Base-by-base conservation (phyloP, 2,888 invertebrate species). In the Thera obeliscata region DNA sequence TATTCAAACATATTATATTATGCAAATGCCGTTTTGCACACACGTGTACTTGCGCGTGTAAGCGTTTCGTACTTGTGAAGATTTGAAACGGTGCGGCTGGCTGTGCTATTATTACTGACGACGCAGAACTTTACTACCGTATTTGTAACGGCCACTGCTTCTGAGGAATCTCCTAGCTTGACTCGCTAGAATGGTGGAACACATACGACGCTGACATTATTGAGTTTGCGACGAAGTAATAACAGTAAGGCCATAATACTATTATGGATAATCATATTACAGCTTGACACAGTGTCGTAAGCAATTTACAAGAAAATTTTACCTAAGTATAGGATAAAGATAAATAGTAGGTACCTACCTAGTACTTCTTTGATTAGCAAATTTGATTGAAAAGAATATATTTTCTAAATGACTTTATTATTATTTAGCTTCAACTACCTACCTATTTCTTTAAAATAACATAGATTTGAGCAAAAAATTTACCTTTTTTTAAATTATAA, bases 181-280 rank as follows among this genome's bases (percentile, higher is more conserved):
- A 78, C 75, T 74, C 69, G 61, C 76, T 74, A 77, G 83, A 83
- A 83, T 84, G 82, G 82, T 80, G 70, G 73, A 65, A 68, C 70
- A 71, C 65, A 66, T 68, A 62, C 73, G 69, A 71, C 73, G 62
- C 66, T 73, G 75, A 74, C 72, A 72, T 72, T 74, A 73, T 74
- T 72, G 75, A 72, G 74, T 75, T 75, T 70, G 70, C 67, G 61
- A 57, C 67, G 60, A 66, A 71, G 60, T 69, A 64, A 71, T 67
- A 69, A 65, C 66, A 64, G 56, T 11, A 52, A 48, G 58, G n/a
- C 12, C 55, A 54, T 64, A 67, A 67, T 46, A 61, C 8, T 43
- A 62, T 66, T 66, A 60, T 22, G 7, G 48, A 48, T 63, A 66
- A 71, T 69, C 66, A 36, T 60, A 60, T 58, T 56, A 61, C 48